phyloP scores from a whole-genome alignment of 2,888 invertebrate genomes.

The Dilophus febrilis region DNA sequence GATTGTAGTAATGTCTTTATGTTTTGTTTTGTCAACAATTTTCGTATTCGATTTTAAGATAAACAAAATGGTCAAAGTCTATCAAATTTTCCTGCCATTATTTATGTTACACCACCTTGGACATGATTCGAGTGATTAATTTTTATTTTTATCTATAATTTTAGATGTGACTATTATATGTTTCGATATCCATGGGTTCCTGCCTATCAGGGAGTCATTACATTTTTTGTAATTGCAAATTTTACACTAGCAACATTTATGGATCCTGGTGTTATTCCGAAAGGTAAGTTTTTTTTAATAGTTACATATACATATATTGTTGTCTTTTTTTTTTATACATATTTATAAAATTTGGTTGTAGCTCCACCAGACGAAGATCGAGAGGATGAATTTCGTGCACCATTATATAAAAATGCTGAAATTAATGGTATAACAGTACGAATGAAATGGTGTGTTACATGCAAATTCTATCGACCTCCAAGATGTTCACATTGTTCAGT shows the following conservation, averaged over 20 bases:
- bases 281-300: conserved; percentile 44
- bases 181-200: conserved; percentile 75
- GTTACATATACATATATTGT: not conserved
- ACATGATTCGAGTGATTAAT: no score
- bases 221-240: conserved; percentile 95
- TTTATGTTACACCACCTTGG: no score
- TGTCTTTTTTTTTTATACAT: not conserved
- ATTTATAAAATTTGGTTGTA: conserved; percentile 22
- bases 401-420: conserved; percentile 91
- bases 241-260: conserved; percentile 98
- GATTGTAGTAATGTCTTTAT: no score
- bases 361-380: conserved; percentile 93
- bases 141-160: no score
- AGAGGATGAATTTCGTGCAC: conserved; percentile 93
- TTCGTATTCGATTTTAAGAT: no score
- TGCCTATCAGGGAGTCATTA: conserved; percentile 83
- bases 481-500: conserved; percentile 98
- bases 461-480: conserved; percentile 98
- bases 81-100: no score
- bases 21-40: no score
- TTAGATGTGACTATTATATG: conserved; percentile 76
- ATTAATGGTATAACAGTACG: conserved; percentile 96
- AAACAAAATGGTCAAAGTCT: no score
- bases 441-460: conserved; percentile 99
- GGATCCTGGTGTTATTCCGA: conserved; percentile 97